These are phyloP conservation scores for Athene noctua DNA, from an alignment of 2,113 vertebrate genomes.

Conservation along the genomic window DNA sequence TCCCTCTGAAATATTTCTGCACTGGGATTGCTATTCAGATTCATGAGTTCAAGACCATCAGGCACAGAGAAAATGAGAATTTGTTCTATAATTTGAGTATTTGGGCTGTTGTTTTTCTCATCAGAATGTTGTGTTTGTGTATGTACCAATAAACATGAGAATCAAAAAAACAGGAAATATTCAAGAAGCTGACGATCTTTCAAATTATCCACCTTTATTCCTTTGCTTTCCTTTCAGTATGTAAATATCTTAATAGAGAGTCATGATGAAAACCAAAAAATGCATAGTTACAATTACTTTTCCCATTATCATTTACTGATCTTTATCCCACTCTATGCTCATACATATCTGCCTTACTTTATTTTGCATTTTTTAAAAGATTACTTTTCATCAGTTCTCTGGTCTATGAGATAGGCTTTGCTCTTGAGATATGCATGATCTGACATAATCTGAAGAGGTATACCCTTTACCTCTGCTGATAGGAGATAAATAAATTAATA, in stretches of 20 bases:
- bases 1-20: background rate
- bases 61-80: background rate
- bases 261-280: background rate
- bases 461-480: background rate
- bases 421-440: background rate
- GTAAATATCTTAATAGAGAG: background rate
- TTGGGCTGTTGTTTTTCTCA: background rate
- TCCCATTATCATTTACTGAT: background rate
- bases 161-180: background rate
- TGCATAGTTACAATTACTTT: background rate
- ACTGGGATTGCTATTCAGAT: background rate
- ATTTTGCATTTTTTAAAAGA: background rate
- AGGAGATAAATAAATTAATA: conserved; percentile 4
- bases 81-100: background rate
- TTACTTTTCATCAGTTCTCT: background rate
- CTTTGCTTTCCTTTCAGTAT: background rate
- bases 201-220: background rate
- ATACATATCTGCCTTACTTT: background rate
- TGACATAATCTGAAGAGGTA: background rate
- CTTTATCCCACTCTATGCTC: background rate
- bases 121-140: background rate
- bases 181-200: background rate
- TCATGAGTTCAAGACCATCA: background rate
- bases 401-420: background rate
- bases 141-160: background rate